Evolutionary conservation across 2,113 vertebrate species (phyloP).

Genomic region (Caranx ignobilis): DNA sequence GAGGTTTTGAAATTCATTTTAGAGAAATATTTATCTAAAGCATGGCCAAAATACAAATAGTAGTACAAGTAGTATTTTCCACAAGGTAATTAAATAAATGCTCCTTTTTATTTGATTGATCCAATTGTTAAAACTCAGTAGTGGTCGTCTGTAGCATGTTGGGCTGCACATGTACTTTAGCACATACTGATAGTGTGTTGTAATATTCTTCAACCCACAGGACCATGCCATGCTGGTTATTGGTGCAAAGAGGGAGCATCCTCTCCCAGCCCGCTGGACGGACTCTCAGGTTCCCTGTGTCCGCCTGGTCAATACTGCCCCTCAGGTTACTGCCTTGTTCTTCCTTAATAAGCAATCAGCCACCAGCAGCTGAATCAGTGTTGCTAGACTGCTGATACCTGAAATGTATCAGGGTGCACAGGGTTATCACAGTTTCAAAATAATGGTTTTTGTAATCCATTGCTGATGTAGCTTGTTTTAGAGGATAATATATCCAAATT

Average conservation of each 20-base stretch:
- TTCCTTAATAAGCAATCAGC: neutral
- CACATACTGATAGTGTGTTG: slow-evolving; percentile 10
- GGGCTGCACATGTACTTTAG: neutral
- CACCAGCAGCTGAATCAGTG: slow-evolving; percentile 16
- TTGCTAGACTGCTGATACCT: neutral
- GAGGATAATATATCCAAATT: slow-evolving; percentile 55
- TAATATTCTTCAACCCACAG: slow-evolving; percentile 69
- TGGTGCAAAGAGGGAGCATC: slow-evolving; percentile 88
- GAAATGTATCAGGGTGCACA: slow-evolving; percentile 10
- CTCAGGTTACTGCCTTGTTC: slow-evolving; percentile 80
- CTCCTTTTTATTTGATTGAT: neutral
- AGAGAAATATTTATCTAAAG: neutral
- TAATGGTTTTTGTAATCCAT: slow-evolving; percentile 9
- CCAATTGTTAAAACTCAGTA: neutral
- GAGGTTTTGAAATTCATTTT: neutral
- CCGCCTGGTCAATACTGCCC: slow-evolving; percentile 90
- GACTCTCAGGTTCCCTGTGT: slow-evolving; percentile 85
- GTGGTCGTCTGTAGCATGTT: neutral
- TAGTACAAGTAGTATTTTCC: neutral
- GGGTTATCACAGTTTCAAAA: slow-evolving; percentile 12
- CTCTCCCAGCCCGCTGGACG: slow-evolving; percentile 83
- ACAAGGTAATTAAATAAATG: neutral
- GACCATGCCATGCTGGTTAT: slow-evolving; percentile 88
- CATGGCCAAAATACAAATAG: neutral
- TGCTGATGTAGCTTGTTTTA: slow-evolving; percentile 15